Evolutionary conservation across 2,888 invertebrate species (phyloP).

Genomic region (Laspeyria flexula): DNA sequence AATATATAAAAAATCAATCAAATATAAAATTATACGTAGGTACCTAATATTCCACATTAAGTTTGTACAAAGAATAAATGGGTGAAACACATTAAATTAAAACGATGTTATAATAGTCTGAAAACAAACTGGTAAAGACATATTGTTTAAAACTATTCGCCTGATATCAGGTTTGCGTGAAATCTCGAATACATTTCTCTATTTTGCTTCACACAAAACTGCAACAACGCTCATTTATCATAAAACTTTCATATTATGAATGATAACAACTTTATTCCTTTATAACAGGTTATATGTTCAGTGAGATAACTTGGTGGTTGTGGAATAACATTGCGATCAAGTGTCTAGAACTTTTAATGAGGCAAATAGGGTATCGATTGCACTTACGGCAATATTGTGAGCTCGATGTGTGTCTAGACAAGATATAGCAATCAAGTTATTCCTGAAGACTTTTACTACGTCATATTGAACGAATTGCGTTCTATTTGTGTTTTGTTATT

Average conservation of each 20-base stretch:
- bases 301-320: constrained; percentile 23
- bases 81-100: no score
- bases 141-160: constrained; percentile 21
- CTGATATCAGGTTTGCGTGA: constrained; percentile 29
- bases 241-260: constrained; percentile 68
- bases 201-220: constrained; percentile 63
- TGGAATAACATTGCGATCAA: constrained; percentile 35
- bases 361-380: constrained; percentile 53
- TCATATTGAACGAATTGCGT: not conserved
- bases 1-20: no score
- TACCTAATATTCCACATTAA: no score
- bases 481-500: not conserved
- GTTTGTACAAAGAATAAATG: no score
- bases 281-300: constrained; percentile 31
- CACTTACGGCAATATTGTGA: constrained; percentile 30
- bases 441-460: not conserved
- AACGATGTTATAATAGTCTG: no score
- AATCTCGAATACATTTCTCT: constrained; percentile 58
- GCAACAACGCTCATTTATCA: constrained; percentile 71
- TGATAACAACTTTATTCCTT: constrained; percentile 69
- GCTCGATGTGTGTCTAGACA: not conserved
- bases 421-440: not conserved
- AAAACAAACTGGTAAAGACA: constrained; percentile 17
- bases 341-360: constrained; percentile 63
- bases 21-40: no score